Conservation (phyloP, 2,113 vertebrate genomes). For the Sander vitreus region DNA sequence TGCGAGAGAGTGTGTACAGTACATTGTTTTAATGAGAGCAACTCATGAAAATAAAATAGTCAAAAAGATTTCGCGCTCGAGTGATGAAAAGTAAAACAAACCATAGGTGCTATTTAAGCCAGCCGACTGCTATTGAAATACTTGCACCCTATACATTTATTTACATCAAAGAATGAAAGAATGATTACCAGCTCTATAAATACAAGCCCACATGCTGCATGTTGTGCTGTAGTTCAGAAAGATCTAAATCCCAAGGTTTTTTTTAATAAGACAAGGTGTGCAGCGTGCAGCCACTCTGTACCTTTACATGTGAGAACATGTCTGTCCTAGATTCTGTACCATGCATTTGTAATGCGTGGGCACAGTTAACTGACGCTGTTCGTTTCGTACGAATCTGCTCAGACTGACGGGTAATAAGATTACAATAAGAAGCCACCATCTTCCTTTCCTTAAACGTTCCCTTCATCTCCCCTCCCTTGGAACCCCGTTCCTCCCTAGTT, state of each 20-base stretch:
- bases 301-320: conserved; percentile 36
- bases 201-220: conserved; percentile 41
- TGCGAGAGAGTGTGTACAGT: conserved; percentile 22
- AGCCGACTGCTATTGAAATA: background rate
- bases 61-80: conserved; percentile 29
- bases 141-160: conserved; percentile 69
- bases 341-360: conserved; percentile 41
- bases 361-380: conserved; percentile 16
- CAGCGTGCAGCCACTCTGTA: conserved; percentile 6
- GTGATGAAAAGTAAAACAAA: conserved; percentile 25
- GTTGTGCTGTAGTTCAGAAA: background rate
- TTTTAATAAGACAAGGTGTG: conserved; percentile 49
- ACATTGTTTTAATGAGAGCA: conserved; percentile 52
- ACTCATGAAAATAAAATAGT: conserved; percentile 5
- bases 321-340: conserved; percentile 43
- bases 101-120: conserved; percentile 15
- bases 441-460: background rate
- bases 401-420: background rate
- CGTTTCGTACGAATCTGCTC: conserved; percentile 10
- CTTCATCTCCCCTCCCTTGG: conserved; percentile 7
- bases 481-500: background rate
- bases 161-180: conserved; percentile 65
- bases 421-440: conserved; percentile 11
- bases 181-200: conserved; percentile 39
- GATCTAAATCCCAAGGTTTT: conserved; percentile 37